Conservation (phyloP, 1,140 invertebrate genomes). For the Riptortus pedestris region DNA sequence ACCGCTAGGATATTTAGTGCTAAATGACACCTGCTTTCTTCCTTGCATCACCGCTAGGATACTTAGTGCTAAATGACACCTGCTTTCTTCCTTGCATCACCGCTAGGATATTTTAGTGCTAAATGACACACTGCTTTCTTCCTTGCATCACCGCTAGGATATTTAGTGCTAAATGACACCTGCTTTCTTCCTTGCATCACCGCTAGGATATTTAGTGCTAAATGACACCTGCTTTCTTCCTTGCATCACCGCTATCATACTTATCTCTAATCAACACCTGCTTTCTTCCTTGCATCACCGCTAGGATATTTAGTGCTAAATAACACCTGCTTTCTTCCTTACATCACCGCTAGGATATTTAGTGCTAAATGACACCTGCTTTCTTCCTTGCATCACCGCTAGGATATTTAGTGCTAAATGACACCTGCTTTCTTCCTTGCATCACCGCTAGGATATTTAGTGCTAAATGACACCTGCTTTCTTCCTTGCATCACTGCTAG, state of each 20-base stretch:
- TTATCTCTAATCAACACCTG: constrained; percentile 30
- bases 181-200: constrained; percentile 33
- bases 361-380: constrained; percentile 31
- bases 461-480: constrained; percentile 33
- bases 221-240: constrained; percentile 34
- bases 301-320: constrained; percentile 30
- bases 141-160: constrained; percentile 30
- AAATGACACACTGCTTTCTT: constrained; percentile 35
- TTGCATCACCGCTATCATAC: constrained; percentile 31
- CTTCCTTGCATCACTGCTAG: constrained; percentile 30
- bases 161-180: constrained; percentile 31
- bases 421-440: constrained; percentile 34
- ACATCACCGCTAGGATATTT: constrained; percentile 32
- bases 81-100: constrained; percentile 33
- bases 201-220: constrained; percentile 30
- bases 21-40: constrained; percentile 34
- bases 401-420: constrained; percentile 30
- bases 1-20: constrained; percentile 30
- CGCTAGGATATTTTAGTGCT: constrained; percentile 30
- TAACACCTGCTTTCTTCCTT: constrained; percentile 34
- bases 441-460: constrained; percentile 32
- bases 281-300: constrained; percentile 33
- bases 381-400: constrained; percentile 32
- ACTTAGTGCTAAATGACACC: constrained; percentile 31
- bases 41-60: constrained; percentile 30